Percentiles rank a stretch among this genome's conserved stretches.
These are phyloP conservation scores for Lucifuga dentata DNA, from an alignment of 2,113 vertebrate genomes.

Conservation along the genomic window DNA sequence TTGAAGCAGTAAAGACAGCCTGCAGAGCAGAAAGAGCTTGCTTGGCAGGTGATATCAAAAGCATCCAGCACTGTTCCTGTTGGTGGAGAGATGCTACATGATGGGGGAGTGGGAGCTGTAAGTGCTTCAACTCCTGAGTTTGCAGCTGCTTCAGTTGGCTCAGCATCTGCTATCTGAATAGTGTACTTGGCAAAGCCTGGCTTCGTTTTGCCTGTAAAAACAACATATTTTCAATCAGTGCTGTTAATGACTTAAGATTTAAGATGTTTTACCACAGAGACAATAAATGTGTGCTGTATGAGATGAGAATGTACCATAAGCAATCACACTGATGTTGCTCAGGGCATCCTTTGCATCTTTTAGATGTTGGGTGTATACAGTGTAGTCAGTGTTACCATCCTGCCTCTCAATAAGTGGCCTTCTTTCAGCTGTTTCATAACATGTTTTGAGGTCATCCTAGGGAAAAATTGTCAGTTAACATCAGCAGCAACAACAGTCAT, in stretches of 20 bases:
- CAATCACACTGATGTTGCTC: slow-evolving; percentile 74
- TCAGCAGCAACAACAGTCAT: background rate
- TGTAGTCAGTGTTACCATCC: slow-evolving; percentile 60
- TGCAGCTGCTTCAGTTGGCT: slow-evolving; percentile 28
- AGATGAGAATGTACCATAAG: slow-evolving; percentile 72
- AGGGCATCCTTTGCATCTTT: slow-evolving; percentile 43
- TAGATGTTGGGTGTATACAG: slow-evolving; percentile 60
- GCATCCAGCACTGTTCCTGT: slow-evolving; percentile 85
- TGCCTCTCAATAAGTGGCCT: slow-evolving; percentile 55
- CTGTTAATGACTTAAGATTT: too few species aligned
- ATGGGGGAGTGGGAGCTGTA: slow-evolving; percentile 38
- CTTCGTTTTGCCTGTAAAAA: slow-evolving; percentile 51
- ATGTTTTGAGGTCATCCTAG: slow-evolving; percentile 60
- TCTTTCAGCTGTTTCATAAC: slow-evolving; percentile 55
- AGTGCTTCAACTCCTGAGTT: slow-evolving; percentile 37
- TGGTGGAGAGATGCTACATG: slow-evolving; percentile 81
- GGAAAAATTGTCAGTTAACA: slow-evolving; percentile 2
- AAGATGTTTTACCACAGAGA: too few species aligned
- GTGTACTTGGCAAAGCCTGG: slow-evolving; percentile 60
- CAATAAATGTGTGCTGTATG: too few species aligned
- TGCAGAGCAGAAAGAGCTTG: slow-evolving; percentile 67
- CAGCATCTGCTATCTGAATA: slow-evolving; percentile 50
- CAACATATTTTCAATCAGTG: background rate
- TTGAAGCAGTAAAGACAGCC: slow-evolving; percentile 89
- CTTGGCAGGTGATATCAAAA: slow-evolving; percentile 85